A percentile compares a stretch with the other conserved stretches of the same genome.
Evolutionary conservation across 2,797 vertebrate species (phyloP).

Genomic region (Epinephelus malabaricus): DNA sequence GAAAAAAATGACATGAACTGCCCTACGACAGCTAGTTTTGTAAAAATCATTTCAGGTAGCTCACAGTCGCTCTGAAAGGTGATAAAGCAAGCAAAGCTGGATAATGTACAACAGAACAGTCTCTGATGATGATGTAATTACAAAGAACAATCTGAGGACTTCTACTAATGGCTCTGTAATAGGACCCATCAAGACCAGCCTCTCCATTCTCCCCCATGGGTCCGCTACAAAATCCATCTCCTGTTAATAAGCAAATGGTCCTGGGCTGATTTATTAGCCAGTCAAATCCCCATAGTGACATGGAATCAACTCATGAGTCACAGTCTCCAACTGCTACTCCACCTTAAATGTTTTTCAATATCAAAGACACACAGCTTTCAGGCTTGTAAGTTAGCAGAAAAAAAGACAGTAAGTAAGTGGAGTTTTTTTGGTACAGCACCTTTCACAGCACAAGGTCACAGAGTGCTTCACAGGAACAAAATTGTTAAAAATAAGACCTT

Average conservation of each 20-base stretch:
- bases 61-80: background rate
- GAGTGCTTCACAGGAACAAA: too few relatives aligned
- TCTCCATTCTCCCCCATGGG: conserved; percentile 55
- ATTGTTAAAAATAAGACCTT: too few relatives aligned
- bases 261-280: conserved; percentile 67
- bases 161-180: conserved; percentile 74
- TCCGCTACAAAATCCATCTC: conserved; percentile 75
- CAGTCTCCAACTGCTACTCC: conserved; percentile 41
- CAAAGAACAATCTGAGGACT: conserved; percentile 54
- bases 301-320: conserved; percentile 68
- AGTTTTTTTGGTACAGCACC: too few relatives aligned
- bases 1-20: background rate
- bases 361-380: conserved; percentile 29
- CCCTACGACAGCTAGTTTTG: background rate
- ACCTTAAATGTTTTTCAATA: conserved; percentile 29
- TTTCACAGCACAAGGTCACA: too few relatives aligned
- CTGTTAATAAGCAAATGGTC: conserved; percentile 77
- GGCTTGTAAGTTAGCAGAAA: background rate
- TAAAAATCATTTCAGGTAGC: background rate
- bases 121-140: conserved; percentile 54
- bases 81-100: conserved; percentile 5
- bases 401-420: background rate
- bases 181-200: conserved; percentile 62
- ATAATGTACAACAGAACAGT: conserved; percentile 15
- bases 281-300: conserved; percentile 65